These are phyloP conservation scores for Pteronotus mesoamericanus DNA, from an alignment of 2,797 vertebrate species.

Conservation along the genomic window DNA sequence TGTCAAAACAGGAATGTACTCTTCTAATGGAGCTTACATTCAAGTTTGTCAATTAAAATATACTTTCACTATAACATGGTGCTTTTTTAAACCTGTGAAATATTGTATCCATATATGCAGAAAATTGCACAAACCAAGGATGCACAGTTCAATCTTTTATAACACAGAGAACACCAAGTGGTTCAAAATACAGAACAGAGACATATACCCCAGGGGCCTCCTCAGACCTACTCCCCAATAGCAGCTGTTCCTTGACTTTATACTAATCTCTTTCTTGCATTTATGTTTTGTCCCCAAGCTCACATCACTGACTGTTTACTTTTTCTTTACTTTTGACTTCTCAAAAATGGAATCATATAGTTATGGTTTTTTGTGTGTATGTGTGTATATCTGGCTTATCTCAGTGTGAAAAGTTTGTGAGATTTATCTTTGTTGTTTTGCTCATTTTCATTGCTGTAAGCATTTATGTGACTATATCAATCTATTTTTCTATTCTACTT, in stretches of 20 bases:
- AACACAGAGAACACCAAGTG: background rate
- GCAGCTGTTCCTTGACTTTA: background rate
- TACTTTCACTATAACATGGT: background rate
- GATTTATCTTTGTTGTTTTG: background rate
- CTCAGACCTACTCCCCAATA: background rate
- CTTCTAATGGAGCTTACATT: background rate
- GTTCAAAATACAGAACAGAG: background rate
- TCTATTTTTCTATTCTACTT: background rate
- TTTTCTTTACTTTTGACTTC: background rate
- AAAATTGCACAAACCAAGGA: background rate
- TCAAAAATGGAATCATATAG: background rate
- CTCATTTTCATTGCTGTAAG: background rate
- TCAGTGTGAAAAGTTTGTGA: background rate
- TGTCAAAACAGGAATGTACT: background rate
- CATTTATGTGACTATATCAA: background rate
- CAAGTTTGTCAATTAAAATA: background rate
- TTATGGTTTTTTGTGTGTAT: background rate
- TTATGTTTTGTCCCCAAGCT: background rate
- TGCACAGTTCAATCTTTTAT: background rate
- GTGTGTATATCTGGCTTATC: background rate
- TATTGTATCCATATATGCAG: background rate
- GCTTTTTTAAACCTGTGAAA: background rate
- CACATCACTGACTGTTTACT: background rate
- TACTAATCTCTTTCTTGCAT: background rate
- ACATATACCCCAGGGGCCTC: background rate